A percentile compares a stretch with the other conserved stretches of the same genome.
These are phyloP conservation scores for Amaurobius ferox DNA, from an alignment of 2,888 invertebrate species.

Conservation along the genomic window DNA sequence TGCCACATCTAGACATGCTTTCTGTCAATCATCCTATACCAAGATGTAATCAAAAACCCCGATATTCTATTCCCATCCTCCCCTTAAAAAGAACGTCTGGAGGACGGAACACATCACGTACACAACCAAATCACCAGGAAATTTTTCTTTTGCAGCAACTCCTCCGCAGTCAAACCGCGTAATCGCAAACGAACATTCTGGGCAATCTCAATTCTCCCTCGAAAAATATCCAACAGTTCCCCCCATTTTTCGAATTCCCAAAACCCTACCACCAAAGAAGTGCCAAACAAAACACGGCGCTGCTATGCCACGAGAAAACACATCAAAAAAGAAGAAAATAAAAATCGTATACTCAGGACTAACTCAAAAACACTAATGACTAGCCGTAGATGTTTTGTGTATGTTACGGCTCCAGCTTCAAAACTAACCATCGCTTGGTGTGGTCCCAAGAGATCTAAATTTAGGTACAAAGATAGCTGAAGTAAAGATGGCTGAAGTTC, in stretches of 20 bases:
- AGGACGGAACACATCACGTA: not conserved
- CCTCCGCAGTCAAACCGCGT: not conserved
- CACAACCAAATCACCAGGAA: not conserved
- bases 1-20: too few relatives aligned
- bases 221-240: not conserved
- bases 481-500: not conserved
- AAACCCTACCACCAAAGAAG: constrained; percentile 33
- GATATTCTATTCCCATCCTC: too few relatives aligned
- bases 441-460: not conserved
- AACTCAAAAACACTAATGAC: not conserved
- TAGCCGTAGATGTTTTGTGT: not conserved
- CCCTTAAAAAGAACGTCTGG: not conserved
- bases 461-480: not conserved
- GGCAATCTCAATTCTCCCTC: not conserved
- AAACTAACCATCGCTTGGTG: not conserved
- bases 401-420: not conserved
- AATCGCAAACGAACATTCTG: not conserved
- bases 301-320: not conserved
- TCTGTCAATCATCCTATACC: too few relatives aligned
- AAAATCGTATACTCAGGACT: too few relatives aligned
- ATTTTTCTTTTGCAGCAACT: not conserved
- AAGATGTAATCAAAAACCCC: too few relatives aligned
- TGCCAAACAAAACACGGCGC: constrained; percentile 60
- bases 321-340: too few relatives aligned
- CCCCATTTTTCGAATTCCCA: not conserved